Conservation (phyloP, 1,140 invertebrate species). For the Drosophila orosa region DNA sequence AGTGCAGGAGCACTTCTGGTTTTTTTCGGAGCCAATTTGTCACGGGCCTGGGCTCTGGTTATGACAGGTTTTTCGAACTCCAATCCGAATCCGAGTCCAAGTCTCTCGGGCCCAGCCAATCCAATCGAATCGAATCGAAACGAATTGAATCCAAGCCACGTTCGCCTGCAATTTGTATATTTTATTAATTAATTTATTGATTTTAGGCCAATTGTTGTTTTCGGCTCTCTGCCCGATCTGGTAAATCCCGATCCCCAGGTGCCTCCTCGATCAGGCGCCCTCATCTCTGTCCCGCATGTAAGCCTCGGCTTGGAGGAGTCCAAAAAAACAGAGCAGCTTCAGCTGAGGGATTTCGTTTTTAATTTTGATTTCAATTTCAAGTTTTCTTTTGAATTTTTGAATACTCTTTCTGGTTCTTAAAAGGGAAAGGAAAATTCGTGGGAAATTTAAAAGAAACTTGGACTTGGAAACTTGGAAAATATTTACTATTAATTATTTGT, state of each 20-base stretch:
- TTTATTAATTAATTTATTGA: slow-evolving; percentile 68
- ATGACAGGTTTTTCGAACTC: slow-evolving; percentile 71
- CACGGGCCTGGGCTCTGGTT: slow-evolving; percentile 57
- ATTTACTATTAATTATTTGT: too few relatives aligned
- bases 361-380: too few relatives aligned
- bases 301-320: slow-evolving; percentile 28
- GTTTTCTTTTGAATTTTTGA: too few relatives aligned
- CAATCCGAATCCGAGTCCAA: slow-evolving; percentile 4
- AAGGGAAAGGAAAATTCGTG: neutral
- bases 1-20: slow-evolving; percentile 60
- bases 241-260: slow-evolving; percentile 58
- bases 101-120: neutral
- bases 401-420: neutral
- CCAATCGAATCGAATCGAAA: slow-evolving; percentile 5
- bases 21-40: slow-evolving; percentile 61
- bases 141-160: slow-evolving; percentile 23
- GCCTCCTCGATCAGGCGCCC: neutral
- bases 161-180: slow-evolving; percentile 53
- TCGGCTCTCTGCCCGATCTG: slow-evolving; percentile 37
- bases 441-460: too few relatives aligned
- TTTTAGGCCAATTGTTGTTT: slow-evolving; percentile 55
- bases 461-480: neutral
- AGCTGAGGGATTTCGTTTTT: neutral
- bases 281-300: slow-evolving; percentile 48
- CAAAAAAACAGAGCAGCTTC: neutral